Conservation (phyloP, 2,113 vertebrate genomes). For the Corythoichthys intestinalis region DNA sequence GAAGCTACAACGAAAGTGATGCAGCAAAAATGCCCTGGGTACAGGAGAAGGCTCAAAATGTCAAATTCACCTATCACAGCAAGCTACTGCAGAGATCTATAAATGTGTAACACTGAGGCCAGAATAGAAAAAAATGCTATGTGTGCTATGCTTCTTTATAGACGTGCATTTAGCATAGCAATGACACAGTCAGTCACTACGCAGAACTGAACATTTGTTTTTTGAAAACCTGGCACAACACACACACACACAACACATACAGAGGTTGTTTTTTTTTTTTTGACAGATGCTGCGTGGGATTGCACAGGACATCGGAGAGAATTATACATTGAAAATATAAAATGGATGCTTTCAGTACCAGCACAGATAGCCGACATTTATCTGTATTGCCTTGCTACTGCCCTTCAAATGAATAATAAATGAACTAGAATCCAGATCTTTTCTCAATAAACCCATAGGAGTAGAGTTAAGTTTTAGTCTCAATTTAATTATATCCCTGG, state of each 20-base stretch:
- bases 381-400: slow-evolving; percentile 10
- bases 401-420: slow-evolving; percentile 21
- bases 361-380: neutral
- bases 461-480: slow-evolving; percentile 17
- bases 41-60: slow-evolving; percentile 23
- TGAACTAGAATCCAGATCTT: slow-evolving; percentile 18
- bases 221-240: slow-evolving; percentile 6
- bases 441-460: slow-evolving; percentile 29
- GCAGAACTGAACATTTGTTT: slow-evolving; percentile 5
- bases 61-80: slow-evolving; percentile 10
- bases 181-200: neutral
- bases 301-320: slow-evolving; percentile 1
- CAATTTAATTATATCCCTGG: slow-evolving; percentile 29
- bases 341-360: slow-evolving; percentile 16
- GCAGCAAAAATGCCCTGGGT: slow-evolving; percentile 11
- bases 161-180: neutral
- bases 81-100: slow-evolving; percentile 6
- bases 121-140: slow-evolving; percentile 9
- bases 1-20: slow-evolving; percentile 25
- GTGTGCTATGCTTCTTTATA: neutral
- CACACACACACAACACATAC: neutral
- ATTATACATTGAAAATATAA: slow-evolving; percentile 6
- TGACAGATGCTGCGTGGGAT: slow-evolving; percentile 21
- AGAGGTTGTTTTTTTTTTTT: slow-evolving; percentile 5
- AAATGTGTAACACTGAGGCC: slow-evolving; percentile 4